Conservation (phyloP, 1,140 invertebrate genomes). For the Oryctes rhinoceros region DNA sequence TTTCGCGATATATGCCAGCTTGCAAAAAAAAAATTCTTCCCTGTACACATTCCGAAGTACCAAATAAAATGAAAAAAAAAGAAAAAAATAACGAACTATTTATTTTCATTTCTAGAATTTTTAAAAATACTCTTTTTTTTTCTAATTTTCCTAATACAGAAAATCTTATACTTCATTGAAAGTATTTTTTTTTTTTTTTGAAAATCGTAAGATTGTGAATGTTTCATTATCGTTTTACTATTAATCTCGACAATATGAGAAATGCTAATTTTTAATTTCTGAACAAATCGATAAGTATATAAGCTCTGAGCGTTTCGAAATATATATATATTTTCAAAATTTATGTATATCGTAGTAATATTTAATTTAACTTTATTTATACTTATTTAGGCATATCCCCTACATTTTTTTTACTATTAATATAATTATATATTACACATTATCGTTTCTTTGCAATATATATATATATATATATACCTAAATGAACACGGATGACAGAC, state of each 20-base stretch:
- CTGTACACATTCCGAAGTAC: background rate
- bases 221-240: background rate
- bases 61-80: no score
- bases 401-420: background rate
- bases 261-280: background rate
- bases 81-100: background rate
- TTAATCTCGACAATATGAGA: background rate
- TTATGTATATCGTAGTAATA: constrained; percentile 1
- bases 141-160: background rate
- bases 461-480: background rate
- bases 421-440: constrained; percentile 15
- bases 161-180: constrained; percentile 6
- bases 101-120: background rate
- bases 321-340: background rate
- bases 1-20: no score
- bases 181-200: background rate
- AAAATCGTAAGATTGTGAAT: background rate
- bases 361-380: background rate
- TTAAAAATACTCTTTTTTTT: constrained; percentile 14
- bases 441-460: constrained; percentile 1
- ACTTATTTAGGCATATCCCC: background rate
- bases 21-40: background rate
- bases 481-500: constrained; percentile 13
- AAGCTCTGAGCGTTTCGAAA: constrained; percentile 31
- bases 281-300: background rate